Evolutionary conservation across 2,797 vertebrate genomes (phyloP), one percentile per base, ranked within the genome.

Genomic region (Enteromius fasciolatus): DNA sequence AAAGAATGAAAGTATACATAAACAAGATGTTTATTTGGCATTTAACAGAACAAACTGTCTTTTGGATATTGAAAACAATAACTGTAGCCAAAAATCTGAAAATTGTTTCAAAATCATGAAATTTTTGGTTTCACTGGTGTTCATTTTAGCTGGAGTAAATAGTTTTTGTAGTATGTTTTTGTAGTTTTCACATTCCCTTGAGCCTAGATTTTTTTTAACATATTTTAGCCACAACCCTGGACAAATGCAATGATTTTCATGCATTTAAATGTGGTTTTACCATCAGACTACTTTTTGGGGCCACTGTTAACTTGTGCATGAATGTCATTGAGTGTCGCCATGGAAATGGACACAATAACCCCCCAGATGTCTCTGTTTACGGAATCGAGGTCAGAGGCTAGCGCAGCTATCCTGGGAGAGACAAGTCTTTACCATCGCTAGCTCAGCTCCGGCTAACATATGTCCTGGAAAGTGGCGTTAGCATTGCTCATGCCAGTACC

Each of bases 381-480:
- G 0, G 28, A 33, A 67, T 69, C 6, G 41, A 66, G 69, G 81
- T 83, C 78, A 50, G n/a, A 41, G 36, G 69, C 57, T 9, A 57
- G 4, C 4, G 14, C 66, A 25, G 52, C 31, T 54, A 57, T 67
- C 44, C 67, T 85, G 74, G n/a, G 46, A 69, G 68, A 78, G 44
- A 31, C 18, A 14, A 64, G 54, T 50, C n/a, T 66, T 64, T 28
- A 41, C 39, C 64, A 15, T 11, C 10, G 25, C 75, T 17, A 44
- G 18, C 14, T 73, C 70, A 82, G 57, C 79, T 73, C 67, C 41
- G 1, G 57, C n/a, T 87, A 83, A 73, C 80, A 77, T 83, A 68
- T 54, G 79, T 63, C 46, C 41, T 50, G 52, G 41, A 77, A 59
- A 76, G 41, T 54, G 18, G 78, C 33, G 69, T 84, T 84, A 78